phyloP scores from a whole-genome alignment of 2,797 vertebrate species.

The Aulostomus chinensis region DNA sequence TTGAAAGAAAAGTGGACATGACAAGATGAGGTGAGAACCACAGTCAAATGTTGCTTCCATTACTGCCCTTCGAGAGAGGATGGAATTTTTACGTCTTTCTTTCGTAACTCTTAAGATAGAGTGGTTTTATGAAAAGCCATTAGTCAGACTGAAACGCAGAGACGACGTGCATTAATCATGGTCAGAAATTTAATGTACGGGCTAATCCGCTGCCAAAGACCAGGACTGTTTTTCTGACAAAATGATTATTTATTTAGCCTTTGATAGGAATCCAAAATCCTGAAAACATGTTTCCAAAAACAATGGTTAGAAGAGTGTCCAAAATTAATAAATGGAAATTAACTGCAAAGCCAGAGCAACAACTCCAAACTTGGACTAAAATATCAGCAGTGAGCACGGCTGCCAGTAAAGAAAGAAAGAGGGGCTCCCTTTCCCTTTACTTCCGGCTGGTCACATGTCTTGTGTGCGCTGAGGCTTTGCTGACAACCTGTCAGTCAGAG shows the following conservation, averaged over 20 bases:
- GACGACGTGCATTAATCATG: conserved; percentile 32
- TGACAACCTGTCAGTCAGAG: conserved; percentile 81
- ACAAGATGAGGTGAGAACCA: conserved; percentile 21
- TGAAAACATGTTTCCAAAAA: conserved; percentile 19
- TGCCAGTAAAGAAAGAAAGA: conserved; percentile 39
- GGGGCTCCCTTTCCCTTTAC: conserved; percentile 50
- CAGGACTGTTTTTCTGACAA: conserved; percentile 11
- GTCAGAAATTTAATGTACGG: conserved; percentile 27
- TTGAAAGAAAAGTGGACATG: conserved; percentile 8
- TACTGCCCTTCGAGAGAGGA: conserved; percentile 24
- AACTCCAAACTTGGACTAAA: conserved; percentile 27
- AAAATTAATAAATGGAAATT: conserved; percentile 35
- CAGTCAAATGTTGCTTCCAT: conserved; percentile 40
- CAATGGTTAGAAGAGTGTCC: conserved; percentile 8
- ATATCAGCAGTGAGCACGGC: conserved; percentile 31
- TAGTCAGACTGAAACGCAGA: conserved; percentile 2
- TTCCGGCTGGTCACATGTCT: conserved; percentile 74
- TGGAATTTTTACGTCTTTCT: conserved; percentile 35
- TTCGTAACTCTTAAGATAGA: conserved; percentile 18
- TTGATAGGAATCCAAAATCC: conserved; percentile 12
- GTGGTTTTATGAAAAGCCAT: conserved; percentile 17
- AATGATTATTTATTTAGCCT: conserved; percentile 28
- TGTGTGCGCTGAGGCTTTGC: conserved; percentile 65
- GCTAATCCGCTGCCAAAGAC: conserved; percentile 11
- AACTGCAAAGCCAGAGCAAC: conserved; percentile 20